phyloP scores from a whole-genome alignment of 2,888 invertebrate genomes.

The Trimorus sp. region DNA sequence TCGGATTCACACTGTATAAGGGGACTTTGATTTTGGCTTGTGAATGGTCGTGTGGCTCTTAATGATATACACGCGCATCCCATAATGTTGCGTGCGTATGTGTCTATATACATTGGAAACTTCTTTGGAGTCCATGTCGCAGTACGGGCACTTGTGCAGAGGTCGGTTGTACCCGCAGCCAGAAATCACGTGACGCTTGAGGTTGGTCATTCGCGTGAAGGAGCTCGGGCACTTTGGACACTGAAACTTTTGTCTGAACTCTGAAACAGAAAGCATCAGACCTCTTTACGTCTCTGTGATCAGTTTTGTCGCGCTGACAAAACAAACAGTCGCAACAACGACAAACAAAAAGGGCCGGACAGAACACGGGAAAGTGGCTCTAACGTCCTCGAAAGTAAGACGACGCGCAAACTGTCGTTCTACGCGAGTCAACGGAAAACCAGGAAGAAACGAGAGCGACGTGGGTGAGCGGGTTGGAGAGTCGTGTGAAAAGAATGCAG shows the following conservation, averaged over 20 bases:
- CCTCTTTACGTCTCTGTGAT: conserved; percentile 30
- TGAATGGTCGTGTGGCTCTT: conserved; percentile 43
- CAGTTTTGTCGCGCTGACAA: too few relatives aligned
- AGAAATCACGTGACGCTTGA: conserved; percentile 71
- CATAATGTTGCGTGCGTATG: conserved; percentile 74
- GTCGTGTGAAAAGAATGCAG: conserved; percentile 18
- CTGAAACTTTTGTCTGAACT: conserved; percentile 60
- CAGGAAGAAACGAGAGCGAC: not conserved
- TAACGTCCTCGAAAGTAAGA: too few relatives aligned
- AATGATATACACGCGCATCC: conserved; percentile 73
- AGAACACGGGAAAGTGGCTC: too few relatives aligned
- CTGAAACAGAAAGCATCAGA: conserved; percentile 62
- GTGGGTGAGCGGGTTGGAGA: conserved; percentile 6
- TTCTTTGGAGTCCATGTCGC: conserved; percentile 72
- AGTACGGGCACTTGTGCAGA: conserved; percentile 78
- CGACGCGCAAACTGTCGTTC: too few relatives aligned
- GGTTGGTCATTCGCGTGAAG: conserved; percentile 61
- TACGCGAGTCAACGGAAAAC: too few relatives aligned
- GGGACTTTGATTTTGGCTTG: conserved; percentile 42
- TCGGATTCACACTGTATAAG: conserved; percentile 17
- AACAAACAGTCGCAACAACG: too few relatives aligned
- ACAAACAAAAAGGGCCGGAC: too few relatives aligned
- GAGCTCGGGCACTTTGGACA: conserved; percentile 72
- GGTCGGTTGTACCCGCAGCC: conserved; percentile 76
- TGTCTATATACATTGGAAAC: conserved; percentile 74